Base-by-base conservation (phyloP, 2,797 vertebrate species). In the Myotis daubentonii region DNA sequence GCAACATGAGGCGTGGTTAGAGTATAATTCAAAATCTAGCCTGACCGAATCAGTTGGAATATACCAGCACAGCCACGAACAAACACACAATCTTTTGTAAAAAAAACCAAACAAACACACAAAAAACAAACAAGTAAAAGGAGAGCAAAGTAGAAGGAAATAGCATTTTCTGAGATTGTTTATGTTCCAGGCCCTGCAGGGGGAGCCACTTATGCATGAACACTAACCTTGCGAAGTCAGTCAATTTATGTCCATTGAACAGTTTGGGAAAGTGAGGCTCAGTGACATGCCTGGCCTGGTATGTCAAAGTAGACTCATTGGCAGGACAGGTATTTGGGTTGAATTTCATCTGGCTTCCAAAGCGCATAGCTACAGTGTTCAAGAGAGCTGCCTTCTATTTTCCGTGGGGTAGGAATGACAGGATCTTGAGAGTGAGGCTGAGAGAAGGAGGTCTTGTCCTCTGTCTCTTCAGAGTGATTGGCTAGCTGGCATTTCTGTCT, bases 341-440 rank as follows among this genome's bases (percentile, higher is more conserved):
- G 83, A 36, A 72, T 44, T 78, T 82, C 30, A 1, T 49, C 51
- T 71, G 60, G 8, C 85, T 92, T 90, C 83, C n/a, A 72, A 84
- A 74, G 22, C 44, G 15, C 9, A 13, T 10, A 2, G 5, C 51
- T 71, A n/a, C 72, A 70, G 19, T 22, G 36, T 53, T 74, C 25
- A 68, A 75, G 44, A 53, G 84, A 23, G n/a, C 1, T 78, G 30
- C 19, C 2, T 36, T 79, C 25, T 41, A 41, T 44, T 84, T 55
- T 60, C 20, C 28, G 8, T 17, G 66, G 17, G n/a, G 16, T 25
- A 90, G 57, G 78, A 66, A 65, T 13, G 25, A n/a, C 10, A 49
- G 28, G 15, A 11, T 66, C 25, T 87, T 82, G n/a, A 22, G 23
- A 65, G 38, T 49, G 2, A 82, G 22, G 38, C 66, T 9, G 5